Evolutionary conservation across 2,888 invertebrate genomes (phyloP).

Genomic region (Tiliacea aurago): DNA sequence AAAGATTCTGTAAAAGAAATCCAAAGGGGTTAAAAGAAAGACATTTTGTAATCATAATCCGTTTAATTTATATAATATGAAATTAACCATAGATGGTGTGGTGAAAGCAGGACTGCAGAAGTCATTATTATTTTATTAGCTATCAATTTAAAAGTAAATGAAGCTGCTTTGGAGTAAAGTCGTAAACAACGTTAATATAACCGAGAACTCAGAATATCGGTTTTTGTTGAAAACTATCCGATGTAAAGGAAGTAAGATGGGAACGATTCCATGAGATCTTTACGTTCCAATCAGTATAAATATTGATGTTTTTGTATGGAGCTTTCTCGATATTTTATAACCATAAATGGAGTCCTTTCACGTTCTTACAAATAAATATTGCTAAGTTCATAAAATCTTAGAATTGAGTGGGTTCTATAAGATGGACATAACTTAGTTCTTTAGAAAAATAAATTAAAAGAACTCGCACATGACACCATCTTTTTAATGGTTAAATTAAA

Average conservation of each 20-base stretch:
- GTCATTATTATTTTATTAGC: conserved; percentile 75
- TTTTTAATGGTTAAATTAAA: neutral
- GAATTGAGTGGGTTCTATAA: neutral
- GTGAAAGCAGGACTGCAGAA: conserved; percentile 57
- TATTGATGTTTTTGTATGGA: conserved; percentile 32
- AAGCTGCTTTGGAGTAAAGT: conserved; percentile 43
- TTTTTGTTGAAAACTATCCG: conserved; percentile 37
- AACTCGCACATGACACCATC: neutral
- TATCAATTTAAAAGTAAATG: conserved; percentile 62
- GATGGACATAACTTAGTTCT: neutral
- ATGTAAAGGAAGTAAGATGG: conserved; percentile 15
- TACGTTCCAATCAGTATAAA: conserved; percentile 37
- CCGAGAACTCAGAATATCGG: conserved; percentile 9
- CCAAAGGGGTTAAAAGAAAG: neutral
- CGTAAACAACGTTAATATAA: conserved; percentile 44
- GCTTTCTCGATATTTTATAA: conserved; percentile 17
- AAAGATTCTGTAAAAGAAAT: conserved; percentile 10
- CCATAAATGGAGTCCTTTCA: conserved; percentile 24
- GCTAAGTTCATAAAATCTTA: neutral
- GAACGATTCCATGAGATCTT: conserved; percentile 15
- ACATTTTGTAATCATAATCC: neutral
- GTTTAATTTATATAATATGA: conserved; percentile 14
- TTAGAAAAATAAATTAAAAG: neutral
- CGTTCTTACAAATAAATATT: conserved; percentile 8
- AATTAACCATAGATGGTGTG: conserved; percentile 19